Conservation (phyloP, 2,888 invertebrate species). For the Acrobasis repandana region DNA sequence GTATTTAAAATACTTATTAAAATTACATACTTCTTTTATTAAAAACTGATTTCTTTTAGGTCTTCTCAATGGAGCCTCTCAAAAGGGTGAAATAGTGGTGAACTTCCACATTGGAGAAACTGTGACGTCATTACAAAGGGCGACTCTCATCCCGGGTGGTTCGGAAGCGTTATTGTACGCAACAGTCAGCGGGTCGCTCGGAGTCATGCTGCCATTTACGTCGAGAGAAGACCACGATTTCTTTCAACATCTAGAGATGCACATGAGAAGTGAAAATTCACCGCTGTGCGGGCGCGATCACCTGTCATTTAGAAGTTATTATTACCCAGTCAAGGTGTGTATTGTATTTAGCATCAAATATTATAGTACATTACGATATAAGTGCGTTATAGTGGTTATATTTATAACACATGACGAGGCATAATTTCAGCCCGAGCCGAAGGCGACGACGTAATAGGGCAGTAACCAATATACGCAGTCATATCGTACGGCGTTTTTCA, state of each 20-base stretch:
- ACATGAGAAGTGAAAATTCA: conserved; percentile 98
- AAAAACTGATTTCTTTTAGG: conserved; percentile 71
- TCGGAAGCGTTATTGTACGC: conserved; percentile 98
- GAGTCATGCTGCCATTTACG: conserved; percentile 96
- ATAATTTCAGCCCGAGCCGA: too few species aligned
- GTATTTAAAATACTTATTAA: not conserved
- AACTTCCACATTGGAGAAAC: conserved; percentile 98
- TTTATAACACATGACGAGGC: too few species aligned
- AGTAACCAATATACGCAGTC: too few species aligned
- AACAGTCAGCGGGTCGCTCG: conserved; percentile 96
- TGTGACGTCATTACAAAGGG: conserved; percentile 96
- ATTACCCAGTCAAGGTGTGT: conserved; percentile 96
- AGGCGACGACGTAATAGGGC: too few species aligned
- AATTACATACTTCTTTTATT: conserved; percentile 26
- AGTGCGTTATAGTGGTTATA: too few species aligned
- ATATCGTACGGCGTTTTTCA: too few species aligned
- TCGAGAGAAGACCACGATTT: conserved; percentile 99
- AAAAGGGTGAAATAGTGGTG: conserved; percentile 96
- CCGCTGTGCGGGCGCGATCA: conserved; percentile 99
- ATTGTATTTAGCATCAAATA: conserved; percentile 6
- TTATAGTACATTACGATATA: too few species aligned
- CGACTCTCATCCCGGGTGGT: conserved; percentile 98
- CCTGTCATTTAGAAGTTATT: conserved; percentile 97
- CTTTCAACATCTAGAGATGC: conserved; percentile 99
- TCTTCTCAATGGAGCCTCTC: conserved; percentile 97